phyloP scores from a whole-genome alignment of 2,888 invertebrate species.

The Saturnia pavonia region DNA sequence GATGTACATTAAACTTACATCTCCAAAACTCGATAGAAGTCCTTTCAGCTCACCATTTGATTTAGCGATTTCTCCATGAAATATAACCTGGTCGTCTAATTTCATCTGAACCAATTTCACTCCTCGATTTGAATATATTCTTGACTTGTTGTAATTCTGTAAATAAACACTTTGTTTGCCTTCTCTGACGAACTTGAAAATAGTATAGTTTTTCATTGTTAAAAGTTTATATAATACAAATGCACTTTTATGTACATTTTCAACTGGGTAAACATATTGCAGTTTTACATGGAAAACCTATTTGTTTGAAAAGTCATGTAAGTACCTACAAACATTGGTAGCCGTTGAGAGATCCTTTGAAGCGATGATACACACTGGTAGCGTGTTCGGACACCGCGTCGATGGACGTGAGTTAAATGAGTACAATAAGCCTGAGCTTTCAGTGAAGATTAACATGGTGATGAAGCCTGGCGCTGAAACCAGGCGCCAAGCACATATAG shows the following conservation, averaged over 20 bases:
- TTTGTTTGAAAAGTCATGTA: no score
- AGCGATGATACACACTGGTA: not conserved
- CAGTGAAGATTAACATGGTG: no score
- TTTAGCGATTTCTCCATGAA: constrained; percentile 90
- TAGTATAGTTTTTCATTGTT: not conserved
- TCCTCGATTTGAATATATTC: constrained; percentile 91
- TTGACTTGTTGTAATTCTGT: constrained; percentile 94
- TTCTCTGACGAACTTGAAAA: no score
- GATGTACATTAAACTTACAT: constrained; percentile 72
- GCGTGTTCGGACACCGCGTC: no score
- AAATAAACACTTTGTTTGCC: constrained; percentile 27
- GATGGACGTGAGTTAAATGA: no score
- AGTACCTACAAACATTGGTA: not conserved
- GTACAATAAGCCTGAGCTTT: no score
- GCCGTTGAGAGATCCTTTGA: not conserved
- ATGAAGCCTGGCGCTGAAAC: no score
- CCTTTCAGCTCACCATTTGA: constrained; percentile 89
- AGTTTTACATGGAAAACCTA: no score
- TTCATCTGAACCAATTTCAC: constrained; percentile 86
- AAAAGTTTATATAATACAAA: not conserved
- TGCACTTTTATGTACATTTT: no score
- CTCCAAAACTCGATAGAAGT: constrained; percentile 86
- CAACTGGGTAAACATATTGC: no score
- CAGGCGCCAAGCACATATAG: no score
- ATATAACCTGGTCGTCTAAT: constrained; percentile 86